Conservation (phyloP, 2,797 vertebrate species). For the Mareca strepera region DNA sequence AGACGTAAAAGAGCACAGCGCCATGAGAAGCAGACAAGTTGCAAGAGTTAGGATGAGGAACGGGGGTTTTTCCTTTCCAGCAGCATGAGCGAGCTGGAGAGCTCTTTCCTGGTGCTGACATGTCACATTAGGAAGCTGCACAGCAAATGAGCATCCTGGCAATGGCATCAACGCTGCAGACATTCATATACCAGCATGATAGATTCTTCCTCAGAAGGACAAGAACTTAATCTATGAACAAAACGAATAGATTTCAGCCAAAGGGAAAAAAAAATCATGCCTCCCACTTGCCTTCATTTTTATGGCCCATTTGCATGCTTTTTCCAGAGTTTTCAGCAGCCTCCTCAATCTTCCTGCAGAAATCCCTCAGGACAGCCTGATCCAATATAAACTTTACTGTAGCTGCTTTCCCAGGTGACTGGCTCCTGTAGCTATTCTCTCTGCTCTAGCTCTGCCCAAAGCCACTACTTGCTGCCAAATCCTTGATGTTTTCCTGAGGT, state of each 20-base stretch:
- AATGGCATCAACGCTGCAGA: neutral
- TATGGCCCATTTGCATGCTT: conserved; percentile 48
- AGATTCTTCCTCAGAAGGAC: neutral
- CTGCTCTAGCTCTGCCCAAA: neutral
- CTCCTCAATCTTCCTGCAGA: conserved; percentile 51
- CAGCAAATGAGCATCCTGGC: neutral
- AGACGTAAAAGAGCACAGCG: neutral
- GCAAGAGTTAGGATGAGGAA: neutral
- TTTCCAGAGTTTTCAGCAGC: conserved; percentile 53
- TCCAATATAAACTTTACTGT: conserved; percentile 46
- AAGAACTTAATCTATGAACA: conserved; percentile 18
- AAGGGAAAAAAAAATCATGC: conserved; percentile 3
- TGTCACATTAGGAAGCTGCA: neutral
- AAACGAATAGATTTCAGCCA: neutral
- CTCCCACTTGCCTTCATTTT: conserved; percentile 47
- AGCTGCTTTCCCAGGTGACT: conserved; percentile 65
- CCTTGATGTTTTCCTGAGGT: conserved; percentile 2
- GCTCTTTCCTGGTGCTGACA: neutral
- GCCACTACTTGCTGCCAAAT: conserved; percentile 1
- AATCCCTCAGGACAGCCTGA: conserved; percentile 18
- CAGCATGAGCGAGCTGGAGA: neutral
- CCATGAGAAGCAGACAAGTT: neutral
- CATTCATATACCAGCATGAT: neutral
- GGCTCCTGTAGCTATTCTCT: conserved; percentile 25
- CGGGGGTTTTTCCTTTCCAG: neutral